These are phyloP conservation scores for Rachycentron canadum DNA, from an alignment of 2,797 vertebrate species.

Conservation along the genomic window DNA sequence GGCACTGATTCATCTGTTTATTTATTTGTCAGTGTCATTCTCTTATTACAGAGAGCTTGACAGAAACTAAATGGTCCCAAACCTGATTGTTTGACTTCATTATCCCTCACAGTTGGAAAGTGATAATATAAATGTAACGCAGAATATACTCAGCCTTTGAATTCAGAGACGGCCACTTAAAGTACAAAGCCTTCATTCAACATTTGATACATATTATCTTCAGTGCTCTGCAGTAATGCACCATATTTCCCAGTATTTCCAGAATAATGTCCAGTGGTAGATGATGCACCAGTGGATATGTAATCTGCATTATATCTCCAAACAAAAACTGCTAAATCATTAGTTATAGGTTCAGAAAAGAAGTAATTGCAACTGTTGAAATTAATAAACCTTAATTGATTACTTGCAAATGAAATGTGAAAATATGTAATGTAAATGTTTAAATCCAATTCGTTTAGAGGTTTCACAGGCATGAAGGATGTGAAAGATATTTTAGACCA, in stretches of 20 bases:
- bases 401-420: conserved; percentile 59
- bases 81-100: neutral
- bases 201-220: neutral
- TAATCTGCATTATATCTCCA: neutral
- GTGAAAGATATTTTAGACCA: neutral
- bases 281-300: neutral
- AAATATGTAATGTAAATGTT: conserved; percentile 40
- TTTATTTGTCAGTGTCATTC: neutral
- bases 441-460: neutral
- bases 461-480: neutral
- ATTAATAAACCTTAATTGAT: neutral
- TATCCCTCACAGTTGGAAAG: neutral
- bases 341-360: neutral
- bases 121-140: conserved; percentile 12
- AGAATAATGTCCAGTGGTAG: neutral
- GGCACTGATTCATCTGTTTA: neutral
- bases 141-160: too few species aligned
- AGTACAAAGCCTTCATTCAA: neutral
- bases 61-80: conserved; percentile 1
- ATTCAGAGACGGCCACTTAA: neutral
- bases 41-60: neutral
- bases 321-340: neutral
- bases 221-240: too few species aligned
- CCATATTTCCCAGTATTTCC: neutral
- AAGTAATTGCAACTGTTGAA: neutral